phyloP scores from a whole-genome alignment of 2,888 invertebrate genomes.

The Phorcus lineatus region DNA sequence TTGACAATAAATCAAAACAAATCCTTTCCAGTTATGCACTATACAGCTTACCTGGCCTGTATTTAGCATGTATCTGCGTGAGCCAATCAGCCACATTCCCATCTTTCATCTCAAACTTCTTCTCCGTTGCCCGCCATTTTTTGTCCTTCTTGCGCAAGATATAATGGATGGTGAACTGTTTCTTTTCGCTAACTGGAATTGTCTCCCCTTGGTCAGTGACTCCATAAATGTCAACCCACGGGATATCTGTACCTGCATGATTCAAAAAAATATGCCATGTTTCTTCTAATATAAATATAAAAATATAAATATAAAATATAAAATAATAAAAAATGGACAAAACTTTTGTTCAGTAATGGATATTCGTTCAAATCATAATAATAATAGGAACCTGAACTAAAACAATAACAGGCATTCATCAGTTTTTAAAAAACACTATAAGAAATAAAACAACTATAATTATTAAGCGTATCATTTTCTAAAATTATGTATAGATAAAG shows the following conservation, averaged over 20 bases:
- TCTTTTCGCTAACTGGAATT: background rate
- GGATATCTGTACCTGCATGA: background rate
- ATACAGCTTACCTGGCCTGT: background rate
- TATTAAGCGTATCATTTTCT: too few relatives aligned
- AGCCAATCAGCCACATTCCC: background rate
- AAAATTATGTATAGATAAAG: too few relatives aligned
- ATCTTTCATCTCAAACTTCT: constrained; percentile 2
- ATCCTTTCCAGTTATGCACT: background rate
- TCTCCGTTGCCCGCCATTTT: constrained; percentile 1
- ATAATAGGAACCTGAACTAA: too few relatives aligned
- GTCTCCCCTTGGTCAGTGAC: background rate
- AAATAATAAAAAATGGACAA: too few relatives aligned
- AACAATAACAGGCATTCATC: too few relatives aligned
- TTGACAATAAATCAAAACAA: background rate
- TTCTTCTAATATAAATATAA: too few relatives aligned
- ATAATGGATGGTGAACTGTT: constrained; percentile 7
- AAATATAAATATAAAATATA: too few relatives aligned
- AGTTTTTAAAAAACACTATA: too few relatives aligned
- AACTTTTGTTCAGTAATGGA: too few relatives aligned
- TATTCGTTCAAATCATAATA: too few relatives aligned
- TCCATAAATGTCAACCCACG: constrained; percentile 2
- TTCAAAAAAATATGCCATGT: too few relatives aligned
- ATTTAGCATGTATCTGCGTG: background rate
- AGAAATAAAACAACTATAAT: too few relatives aligned
- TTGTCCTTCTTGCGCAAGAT: constrained; percentile 1